Percentiles rank a stretch among this genome's conserved stretches.
Evolutionary conservation across 2,797 vertebrate species (phyloP).

Genomic region (Phataginus tricuspis): DNA sequence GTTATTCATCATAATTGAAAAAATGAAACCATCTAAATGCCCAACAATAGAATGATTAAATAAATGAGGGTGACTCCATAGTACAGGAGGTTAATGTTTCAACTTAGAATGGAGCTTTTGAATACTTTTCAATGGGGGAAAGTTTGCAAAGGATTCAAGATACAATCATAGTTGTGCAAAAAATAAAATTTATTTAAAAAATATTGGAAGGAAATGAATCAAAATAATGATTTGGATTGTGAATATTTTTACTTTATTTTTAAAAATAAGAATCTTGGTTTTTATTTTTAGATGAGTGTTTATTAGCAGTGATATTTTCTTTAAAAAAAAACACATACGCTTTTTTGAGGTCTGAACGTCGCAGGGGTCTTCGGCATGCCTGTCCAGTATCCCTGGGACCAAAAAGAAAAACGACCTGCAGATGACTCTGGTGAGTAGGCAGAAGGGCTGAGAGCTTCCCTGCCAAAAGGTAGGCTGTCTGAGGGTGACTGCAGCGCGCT

Average conservation of each 20-base stretch:
- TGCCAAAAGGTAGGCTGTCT: rapidly evolving
- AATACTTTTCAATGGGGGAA: constrained; percentile 4
- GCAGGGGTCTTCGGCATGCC: neutral
- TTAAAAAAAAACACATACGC: neutral
- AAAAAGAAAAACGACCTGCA: neutral
- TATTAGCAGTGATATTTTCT: neutral
- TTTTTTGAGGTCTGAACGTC: neutral
- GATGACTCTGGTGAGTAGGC: rapidly evolving
- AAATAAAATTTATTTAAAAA: neutral
- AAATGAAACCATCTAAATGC: constrained; percentile 18
- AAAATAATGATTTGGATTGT: neutral
- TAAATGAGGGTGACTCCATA: neutral
- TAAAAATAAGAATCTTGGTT: neutral
- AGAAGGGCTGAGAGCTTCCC: too few relatives aligned
- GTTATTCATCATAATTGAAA: constrained; percentile 57
- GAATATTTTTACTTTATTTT: neutral
- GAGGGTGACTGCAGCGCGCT: rapidly evolving
- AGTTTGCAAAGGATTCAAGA: constrained; percentile 25
- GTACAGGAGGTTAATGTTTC: neutral
- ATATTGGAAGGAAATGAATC: neutral
- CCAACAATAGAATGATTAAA: constrained; percentile 49
- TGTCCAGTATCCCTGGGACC: rapidly evolving
- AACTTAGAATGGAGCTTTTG: constrained; percentile 14
- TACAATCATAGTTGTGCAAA: neutral
- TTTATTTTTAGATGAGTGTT: neutral